Evolutionary conservation across 1,140 invertebrate species (phyloP).

Genomic region (Phymastichus coffea): DNA sequence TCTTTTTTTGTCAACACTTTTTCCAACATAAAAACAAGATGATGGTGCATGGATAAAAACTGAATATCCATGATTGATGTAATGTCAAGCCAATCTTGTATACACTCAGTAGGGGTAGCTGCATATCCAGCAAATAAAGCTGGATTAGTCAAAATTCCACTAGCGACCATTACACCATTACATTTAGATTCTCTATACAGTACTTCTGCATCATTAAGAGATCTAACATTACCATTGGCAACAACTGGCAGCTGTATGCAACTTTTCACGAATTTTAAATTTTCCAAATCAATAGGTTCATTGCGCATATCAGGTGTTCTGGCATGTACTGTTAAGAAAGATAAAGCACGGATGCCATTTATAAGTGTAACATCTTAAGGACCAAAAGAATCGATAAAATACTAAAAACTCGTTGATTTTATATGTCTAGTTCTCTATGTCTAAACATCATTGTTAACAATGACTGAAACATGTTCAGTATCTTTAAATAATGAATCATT

Average conservation of each 20-base stretch:
- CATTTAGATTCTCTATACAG: conserved; percentile 71
- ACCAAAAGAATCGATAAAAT: too few species aligned
- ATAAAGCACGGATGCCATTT: too few species aligned
- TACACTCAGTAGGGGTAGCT: conserved; percentile 73
- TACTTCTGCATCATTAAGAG: conserved; percentile 66
- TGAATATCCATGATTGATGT: conserved; percentile 47
- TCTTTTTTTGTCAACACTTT: conserved; percentile 71
- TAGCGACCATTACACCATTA: conserved; percentile 85
- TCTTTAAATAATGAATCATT: too few species aligned
- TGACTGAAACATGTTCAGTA: too few species aligned
- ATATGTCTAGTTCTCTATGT: too few species aligned
- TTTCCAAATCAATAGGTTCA: conserved; percentile 73
- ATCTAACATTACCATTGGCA: conserved; percentile 88
- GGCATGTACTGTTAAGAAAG: conserved; percentile 89
- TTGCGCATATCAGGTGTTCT: conserved; percentile 82
- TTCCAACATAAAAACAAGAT: conserved; percentile 92
- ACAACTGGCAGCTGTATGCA: conserved; percentile 78
- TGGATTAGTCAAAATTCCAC: conserved; percentile 88
- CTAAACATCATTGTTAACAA: too few species aligned
- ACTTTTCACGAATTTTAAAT: conserved; percentile 73
- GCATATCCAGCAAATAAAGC: conserved; percentile 75
- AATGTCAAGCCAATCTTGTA: conserved; percentile 86
- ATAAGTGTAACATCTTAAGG: too few species aligned
- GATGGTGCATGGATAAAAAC: conserved; percentile 88
- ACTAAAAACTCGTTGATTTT: too few species aligned